These are phyloP conservation scores for Novumbra hubbsi DNA, from an alignment of 2,797 vertebrate genomes.

Conservation along the genomic window DNA sequence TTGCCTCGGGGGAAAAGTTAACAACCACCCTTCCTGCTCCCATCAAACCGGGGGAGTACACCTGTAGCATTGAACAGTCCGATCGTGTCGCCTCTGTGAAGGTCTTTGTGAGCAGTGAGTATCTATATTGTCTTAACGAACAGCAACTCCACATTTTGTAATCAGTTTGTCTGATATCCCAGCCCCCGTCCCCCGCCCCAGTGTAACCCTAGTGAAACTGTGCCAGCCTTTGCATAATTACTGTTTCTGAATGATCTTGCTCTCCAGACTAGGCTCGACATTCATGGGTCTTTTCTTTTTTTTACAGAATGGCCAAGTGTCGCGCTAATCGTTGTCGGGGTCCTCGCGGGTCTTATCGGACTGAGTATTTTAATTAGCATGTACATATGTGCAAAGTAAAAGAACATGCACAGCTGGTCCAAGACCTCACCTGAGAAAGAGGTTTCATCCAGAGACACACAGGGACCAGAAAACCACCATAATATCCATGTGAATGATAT, in stretches of 20 bases:
- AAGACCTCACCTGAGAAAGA: neutral
- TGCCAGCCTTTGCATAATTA: neutral
- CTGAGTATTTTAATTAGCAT: conserved; percentile 35
- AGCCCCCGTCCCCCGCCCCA: neutral
- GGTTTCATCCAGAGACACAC: neutral
- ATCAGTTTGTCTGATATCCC: too few relatives aligned
- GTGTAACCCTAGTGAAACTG: neutral
- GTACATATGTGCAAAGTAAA: conserved; percentile 24
- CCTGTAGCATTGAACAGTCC: neutral
- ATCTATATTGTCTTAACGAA: neutral
- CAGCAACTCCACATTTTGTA: neutral
- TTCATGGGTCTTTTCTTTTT: neutral
- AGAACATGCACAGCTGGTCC: neutral
- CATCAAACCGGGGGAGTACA: neutral
- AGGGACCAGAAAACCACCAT: neutral
- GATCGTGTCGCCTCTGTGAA: neutral
- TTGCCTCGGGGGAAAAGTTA: neutral
- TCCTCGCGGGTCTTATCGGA: conserved; percentile 30
- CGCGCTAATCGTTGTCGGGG: conserved; percentile 35
- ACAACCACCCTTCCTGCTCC: neutral
- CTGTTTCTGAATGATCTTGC: neutral
- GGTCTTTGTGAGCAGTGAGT: conserved; percentile 3
- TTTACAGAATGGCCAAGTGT: conserved; percentile 42
- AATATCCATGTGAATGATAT: neutral
- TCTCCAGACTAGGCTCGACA: neutral